Conservation (phyloP, 2,888 invertebrate genomes). For the Netelia virgata region DNA sequence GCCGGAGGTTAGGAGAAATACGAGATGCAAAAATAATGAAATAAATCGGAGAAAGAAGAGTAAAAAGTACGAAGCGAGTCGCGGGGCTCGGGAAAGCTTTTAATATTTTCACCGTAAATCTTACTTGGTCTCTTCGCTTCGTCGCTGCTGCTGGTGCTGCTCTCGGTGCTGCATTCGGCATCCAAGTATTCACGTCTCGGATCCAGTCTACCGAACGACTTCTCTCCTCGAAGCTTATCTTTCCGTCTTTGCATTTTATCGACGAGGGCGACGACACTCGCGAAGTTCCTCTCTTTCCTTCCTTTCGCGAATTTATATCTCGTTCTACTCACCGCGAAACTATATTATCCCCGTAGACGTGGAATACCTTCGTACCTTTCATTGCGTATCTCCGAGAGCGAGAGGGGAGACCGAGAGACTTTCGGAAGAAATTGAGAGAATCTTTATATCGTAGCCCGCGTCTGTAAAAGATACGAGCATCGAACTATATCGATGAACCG, state of each 20-base stretch:
- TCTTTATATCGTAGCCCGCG: constrained; percentile 43
- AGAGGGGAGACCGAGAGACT: background rate
- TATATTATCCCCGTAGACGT: constrained; percentile 56
- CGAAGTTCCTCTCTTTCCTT: constrained; percentile 34
- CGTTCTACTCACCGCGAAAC: constrained; percentile 54
- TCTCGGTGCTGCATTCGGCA: constrained; percentile 77
- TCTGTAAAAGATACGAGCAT: constrained; percentile 55
- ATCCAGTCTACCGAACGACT: constrained; percentile 74
- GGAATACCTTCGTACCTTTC: constrained; percentile 44
- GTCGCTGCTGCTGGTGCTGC: constrained; percentile 60
- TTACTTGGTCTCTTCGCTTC: constrained; percentile 65
- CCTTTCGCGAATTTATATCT: constrained; percentile 56
- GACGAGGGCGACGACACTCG: constrained; percentile 71
- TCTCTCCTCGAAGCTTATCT: constrained; percentile 78
- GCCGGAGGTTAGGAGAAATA: background rate
- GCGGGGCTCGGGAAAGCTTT: constrained; percentile 68
- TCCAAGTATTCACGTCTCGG: constrained; percentile 82
- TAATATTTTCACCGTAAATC: constrained; percentile 80
- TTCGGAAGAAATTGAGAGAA: constrained; percentile 22
- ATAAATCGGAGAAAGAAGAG: constrained; percentile 6
- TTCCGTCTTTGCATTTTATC: constrained; percentile 82
- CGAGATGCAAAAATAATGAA: constrained; percentile 18
- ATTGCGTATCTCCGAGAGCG: constrained; percentile 8
- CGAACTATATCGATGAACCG: constrained; percentile 25
- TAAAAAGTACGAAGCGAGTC: constrained; percentile 17